phyloP scores from a whole-genome alignment of 1,140 invertebrate genomes.

The Laupala kohalensis region DNA sequence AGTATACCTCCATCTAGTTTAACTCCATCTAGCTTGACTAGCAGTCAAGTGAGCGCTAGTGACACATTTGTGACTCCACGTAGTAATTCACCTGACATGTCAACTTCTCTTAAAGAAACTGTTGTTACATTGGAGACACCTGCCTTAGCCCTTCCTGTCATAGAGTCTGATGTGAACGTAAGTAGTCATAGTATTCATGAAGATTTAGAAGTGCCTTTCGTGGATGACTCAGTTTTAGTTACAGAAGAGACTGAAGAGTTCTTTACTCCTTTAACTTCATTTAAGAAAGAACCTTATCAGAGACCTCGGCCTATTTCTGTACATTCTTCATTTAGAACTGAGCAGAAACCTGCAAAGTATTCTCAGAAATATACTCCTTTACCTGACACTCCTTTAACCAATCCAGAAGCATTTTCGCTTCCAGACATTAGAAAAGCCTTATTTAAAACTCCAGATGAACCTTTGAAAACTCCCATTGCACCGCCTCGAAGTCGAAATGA shows the following conservation, averaged over 20 bases:
- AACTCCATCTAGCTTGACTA: not conserved
- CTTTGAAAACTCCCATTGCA: constrained; percentile 33
- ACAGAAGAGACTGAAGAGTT: constrained; percentile 11
- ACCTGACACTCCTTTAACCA: constrained; percentile 22
- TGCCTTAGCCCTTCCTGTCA: not conserved
- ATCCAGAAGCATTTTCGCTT: constrained; percentile 24
- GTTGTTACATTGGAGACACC: not conserved
- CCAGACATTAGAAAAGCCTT: constrained; percentile 24
- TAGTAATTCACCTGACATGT: not conserved
- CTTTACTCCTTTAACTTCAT: constrained; percentile 18
- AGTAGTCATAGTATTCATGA: constrained; percentile 11
- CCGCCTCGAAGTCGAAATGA: constrained; percentile 29
- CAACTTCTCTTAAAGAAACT: not conserved
- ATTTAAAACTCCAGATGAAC: constrained; percentile 20
- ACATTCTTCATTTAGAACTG: constrained; percentile 15
- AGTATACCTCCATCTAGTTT: too few relatives aligned
- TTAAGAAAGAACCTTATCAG: constrained; percentile 13
- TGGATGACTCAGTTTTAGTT: constrained; percentile 12
- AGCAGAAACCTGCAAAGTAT: constrained; percentile 6
- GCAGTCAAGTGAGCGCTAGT: not conserved
- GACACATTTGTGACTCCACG: not conserved
- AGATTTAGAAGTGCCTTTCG: constrained; percentile 18
- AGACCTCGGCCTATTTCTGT: constrained; percentile 18
- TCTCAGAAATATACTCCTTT: constrained; percentile 12
- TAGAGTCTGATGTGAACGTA: not conserved